Percentiles rank a stretch among this genome's conserved stretches.
phyloP scores from a whole-genome alignment of 2,113 vertebrate genomes.

The Monopterus albus region DNA sequence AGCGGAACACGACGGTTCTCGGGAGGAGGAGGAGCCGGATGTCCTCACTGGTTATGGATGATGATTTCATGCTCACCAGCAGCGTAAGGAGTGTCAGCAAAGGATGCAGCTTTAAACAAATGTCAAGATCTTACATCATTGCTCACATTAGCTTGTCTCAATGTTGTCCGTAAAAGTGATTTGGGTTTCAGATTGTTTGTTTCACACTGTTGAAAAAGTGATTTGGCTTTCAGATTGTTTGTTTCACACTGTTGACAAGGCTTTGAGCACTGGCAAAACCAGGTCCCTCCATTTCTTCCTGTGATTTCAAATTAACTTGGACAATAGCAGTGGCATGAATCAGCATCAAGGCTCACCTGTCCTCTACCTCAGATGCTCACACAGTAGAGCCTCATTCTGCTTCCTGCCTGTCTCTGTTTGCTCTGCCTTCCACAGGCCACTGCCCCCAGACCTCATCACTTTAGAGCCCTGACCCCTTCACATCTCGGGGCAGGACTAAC shows the following conservation, averaged over 20 bases:
- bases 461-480: slow-evolving; percentile 26
- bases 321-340: not conserved
- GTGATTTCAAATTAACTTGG: slow-evolving; percentile 15
- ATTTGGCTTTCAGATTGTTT: not conserved
- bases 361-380: slow-evolving; percentile 9
- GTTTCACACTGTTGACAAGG: not conserved
- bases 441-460: slow-evolving; percentile 45
- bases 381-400: slow-evolving; percentile 41
- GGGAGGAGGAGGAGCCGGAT: not conserved
- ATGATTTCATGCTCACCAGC: slow-evolving; percentile 41
- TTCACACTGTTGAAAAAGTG: too few relatives aligned
- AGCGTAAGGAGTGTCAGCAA: slow-evolving; percentile 4
- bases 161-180: not conserved
- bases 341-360: slow-evolving; percentile 27
- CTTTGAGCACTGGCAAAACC: not conserved
- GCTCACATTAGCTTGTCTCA: not conserved
- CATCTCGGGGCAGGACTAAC: slow-evolving; percentile 14
- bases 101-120: slow-evolving; percentile 5
- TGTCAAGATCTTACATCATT: slow-evolving; percentile 38
- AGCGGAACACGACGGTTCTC: slow-evolving; percentile 18
- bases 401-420: slow-evolving; percentile 45
- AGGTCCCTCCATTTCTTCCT: not conserved
- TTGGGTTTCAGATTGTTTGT: not conserved
- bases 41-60: slow-evolving; percentile 18
- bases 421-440: slow-evolving; percentile 24